A percentile compares a stretch with the other conserved stretches of the same genome.
Evolutionary conservation across 2,888 invertebrate species (phyloP).

Genomic region (Synergus gifuensis): DNA sequence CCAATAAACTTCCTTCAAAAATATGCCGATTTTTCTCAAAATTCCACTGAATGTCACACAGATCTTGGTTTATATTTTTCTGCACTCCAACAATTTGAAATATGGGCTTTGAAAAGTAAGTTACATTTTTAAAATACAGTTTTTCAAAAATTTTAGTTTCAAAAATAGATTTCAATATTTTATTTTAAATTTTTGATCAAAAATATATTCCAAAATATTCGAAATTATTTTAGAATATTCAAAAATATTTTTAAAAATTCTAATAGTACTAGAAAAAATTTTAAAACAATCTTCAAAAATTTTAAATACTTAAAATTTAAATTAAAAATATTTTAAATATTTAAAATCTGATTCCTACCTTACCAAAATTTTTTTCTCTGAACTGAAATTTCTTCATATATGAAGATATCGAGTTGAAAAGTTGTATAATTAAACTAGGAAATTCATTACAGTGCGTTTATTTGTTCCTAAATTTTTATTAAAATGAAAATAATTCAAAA

Average conservation of each 20-base stretch:
- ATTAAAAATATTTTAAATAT: too few species aligned
- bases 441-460: too few species aligned
- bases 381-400: too few species aligned
- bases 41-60: background rate
- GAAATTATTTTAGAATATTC: background rate
- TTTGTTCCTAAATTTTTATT: too few species aligned
- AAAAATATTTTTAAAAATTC: background rate
- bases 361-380: too few species aligned
- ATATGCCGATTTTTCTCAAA: background rate
- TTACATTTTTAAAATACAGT: background rate
- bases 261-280: background rate
- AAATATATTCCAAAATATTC: background rate
- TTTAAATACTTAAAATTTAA: background rate
- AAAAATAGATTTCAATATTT: background rate
- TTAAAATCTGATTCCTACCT: too few species aligned
- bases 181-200: background rate
- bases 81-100: background rate
- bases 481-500: too few species aligned
- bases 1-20: background rate
- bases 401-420: too few species aligned
- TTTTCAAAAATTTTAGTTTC: background rate
- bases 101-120: conserved; percentile 14
- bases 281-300: background rate
- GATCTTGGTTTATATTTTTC: background rate
- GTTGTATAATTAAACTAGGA: too few species aligned